phyloP scores from a whole-genome alignment of 1,140 invertebrate species.

The Drosophila ficusphila region DNA sequence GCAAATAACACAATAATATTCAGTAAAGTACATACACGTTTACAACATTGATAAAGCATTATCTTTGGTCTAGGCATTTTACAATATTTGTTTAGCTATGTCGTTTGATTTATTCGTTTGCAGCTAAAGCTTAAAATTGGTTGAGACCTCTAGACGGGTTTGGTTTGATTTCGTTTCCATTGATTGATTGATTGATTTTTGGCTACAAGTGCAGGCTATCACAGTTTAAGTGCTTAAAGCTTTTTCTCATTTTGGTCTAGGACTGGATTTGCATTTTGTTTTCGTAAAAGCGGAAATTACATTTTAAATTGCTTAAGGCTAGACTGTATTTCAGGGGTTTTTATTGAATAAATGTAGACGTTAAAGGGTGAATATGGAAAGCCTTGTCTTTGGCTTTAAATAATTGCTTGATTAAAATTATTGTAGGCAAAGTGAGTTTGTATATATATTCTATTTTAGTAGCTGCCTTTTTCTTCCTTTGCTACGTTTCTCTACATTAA shows the following conservation, averaged over 20 bases:
- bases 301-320: conserved; percentile 13
- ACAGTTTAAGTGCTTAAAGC: conserved; percentile 51
- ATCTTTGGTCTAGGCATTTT: conserved; percentile 41
- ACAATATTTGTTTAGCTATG: conserved; percentile 35
- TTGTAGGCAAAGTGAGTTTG: background rate
- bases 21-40: conserved; percentile 49
- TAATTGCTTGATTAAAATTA: background rate
- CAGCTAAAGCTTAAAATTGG: conserved; percentile 1
- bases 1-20: conserved; percentile 48
- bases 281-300: background rate
- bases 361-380: background rate
- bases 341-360: background rate
- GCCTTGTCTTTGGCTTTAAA: background rate
- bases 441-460: background rate
- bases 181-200: conserved; percentile 13
- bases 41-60: conserved; percentile 67
- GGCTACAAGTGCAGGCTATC: conserved; percentile 47
- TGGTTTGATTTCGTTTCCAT: conserved; percentile 7
- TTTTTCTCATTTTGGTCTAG: conserved; percentile 20
- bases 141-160: conserved; percentile 16
- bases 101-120: conserved; percentile 4
- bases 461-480: background rate
- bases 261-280: background rate
- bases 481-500: no score
- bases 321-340: background rate